phyloP scores from a whole-genome alignment of 2,113 vertebrate genomes.

The Quiscalus mexicanus region DNA sequence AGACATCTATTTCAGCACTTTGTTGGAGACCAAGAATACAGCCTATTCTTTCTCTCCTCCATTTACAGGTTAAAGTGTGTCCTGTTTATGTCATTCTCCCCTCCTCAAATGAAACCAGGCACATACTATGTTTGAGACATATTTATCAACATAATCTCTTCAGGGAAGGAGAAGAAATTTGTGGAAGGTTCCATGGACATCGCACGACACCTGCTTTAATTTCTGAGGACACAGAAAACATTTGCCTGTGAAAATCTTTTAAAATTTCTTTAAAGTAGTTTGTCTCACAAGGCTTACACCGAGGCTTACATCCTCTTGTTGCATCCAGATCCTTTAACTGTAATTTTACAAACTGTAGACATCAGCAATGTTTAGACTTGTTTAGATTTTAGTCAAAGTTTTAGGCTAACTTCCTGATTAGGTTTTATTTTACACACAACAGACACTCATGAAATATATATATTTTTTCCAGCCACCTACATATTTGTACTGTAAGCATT shows the following conservation, averaged over 20 bases:
- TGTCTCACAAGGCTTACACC: background rate
- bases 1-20: background rate
- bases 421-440: conserved; percentile 14
- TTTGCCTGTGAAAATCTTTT: background rate
- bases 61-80: background rate
- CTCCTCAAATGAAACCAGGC: background rate
- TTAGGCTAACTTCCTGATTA: background rate
- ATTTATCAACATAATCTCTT: background rate
- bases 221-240: background rate
- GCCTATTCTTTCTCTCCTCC: background rate
- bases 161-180: background rate
- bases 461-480: conserved; percentile 3
- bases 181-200: background rate
- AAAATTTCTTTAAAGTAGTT: background rate
- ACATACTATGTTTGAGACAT: background rate
- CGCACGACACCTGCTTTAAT: background rate
- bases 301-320: background rate
- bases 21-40: background rate
- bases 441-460: background rate
- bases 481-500: background rate
- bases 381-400: background rate
- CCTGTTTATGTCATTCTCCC: background rate
- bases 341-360: background rate
- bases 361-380: background rate
- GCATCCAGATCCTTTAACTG: background rate